Percentiles rank a stretch among this genome's conserved stretches.
These are phyloP conservation scores for Lypha dubia DNA, from an alignment of 2,888 invertebrate species.

Conservation along the genomic window DNA sequence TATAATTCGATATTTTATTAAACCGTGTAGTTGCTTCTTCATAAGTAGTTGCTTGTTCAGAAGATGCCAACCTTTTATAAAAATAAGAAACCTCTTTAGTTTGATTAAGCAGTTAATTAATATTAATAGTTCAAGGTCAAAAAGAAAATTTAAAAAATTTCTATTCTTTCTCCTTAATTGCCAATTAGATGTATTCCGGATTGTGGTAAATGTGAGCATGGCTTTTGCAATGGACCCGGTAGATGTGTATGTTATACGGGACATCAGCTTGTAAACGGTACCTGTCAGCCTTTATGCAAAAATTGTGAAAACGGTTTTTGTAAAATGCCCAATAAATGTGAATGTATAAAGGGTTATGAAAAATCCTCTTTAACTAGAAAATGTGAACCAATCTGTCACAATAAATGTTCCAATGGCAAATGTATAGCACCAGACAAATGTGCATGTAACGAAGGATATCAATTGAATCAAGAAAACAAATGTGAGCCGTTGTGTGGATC, in stretches of 20 bases:
- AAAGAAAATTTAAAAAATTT: neutral
- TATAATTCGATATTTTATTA: too few species aligned
- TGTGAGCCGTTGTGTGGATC: constrained; percentile 69
- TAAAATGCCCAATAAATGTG: constrained; percentile 87
- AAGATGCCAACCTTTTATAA: too few species aligned
- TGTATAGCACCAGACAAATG: constrained; percentile 74
- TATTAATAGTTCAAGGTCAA: too few species aligned
- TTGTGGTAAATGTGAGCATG: constrained; percentile 78
- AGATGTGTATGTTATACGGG: constrained; percentile 77
- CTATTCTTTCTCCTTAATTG: neutral
- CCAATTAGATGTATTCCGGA: constrained; percentile 77
- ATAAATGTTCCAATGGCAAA: constrained; percentile 77
- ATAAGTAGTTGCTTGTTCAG: too few species aligned
- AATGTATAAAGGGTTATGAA: constrained; percentile 86
- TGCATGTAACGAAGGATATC: constrained; percentile 79
- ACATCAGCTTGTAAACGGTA: constrained; percentile 64
- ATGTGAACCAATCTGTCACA: constrained; percentile 79
- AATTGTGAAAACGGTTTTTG: constrained; percentile 84
- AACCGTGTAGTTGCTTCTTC: too few species aligned
- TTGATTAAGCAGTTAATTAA: too few species aligned
- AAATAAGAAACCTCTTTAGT: too few species aligned
- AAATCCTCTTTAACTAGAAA: constrained; percentile 36
- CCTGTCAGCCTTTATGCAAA: constrained; percentile 39
- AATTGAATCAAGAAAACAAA: neutral
- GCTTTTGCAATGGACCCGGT: constrained; percentile 77